A percentile compares a stretch with the other conserved stretches of the same genome.
Evolutionary conservation across 2,113 vertebrate genomes (phyloP).

Genomic region (Solea solea): DNA sequence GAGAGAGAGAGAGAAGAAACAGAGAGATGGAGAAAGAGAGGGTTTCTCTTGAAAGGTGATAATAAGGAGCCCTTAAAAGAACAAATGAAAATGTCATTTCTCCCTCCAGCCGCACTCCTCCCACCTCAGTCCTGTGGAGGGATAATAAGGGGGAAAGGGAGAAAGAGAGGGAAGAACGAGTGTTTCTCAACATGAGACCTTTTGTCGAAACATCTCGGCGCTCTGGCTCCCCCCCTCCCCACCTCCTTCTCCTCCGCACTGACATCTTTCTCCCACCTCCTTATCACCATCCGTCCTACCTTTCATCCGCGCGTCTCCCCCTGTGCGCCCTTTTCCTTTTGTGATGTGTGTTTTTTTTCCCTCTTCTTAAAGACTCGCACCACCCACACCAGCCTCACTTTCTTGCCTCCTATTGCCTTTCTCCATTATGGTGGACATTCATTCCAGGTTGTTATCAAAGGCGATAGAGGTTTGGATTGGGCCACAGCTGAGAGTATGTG

Average conservation of each 20-base stretch:
- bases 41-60: constrained; percentile 76
- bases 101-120: constrained; percentile 23
- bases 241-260: constrained; percentile 25
- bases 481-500: constrained; percentile 26
- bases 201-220: constrained; percentile 67
- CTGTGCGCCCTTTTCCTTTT: constrained; percentile 24
- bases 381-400: constrained; percentile 19
- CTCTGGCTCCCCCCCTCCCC: constrained; percentile 13
- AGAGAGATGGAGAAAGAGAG: constrained; percentile 38
- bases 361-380: constrained; percentile 11
- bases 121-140: constrained; percentile 59
- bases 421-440: constrained; percentile 51
- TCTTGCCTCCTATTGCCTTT: constrained; percentile 20
- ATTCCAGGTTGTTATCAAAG: constrained; percentile 63
- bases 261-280: constrained; percentile 24
- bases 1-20: constrained; percentile 4
- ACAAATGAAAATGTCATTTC: constrained; percentile 79
- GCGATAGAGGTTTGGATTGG: constrained; percentile 28
- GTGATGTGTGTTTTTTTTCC: constrained; percentile 1
- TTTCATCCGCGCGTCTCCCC: constrained; percentile 11
- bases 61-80: constrained; percentile 78
- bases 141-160: constrained; percentile 68
- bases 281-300: constrained; percentile 31
- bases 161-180: constrained; percentile 55
- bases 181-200: constrained; percentile 73